These are phyloP conservation scores for Eunapius fragilis DNA, from an alignment of 37 sponge, comb jelly and placozoan genomes.

Conservation along the genomic window DNA sequence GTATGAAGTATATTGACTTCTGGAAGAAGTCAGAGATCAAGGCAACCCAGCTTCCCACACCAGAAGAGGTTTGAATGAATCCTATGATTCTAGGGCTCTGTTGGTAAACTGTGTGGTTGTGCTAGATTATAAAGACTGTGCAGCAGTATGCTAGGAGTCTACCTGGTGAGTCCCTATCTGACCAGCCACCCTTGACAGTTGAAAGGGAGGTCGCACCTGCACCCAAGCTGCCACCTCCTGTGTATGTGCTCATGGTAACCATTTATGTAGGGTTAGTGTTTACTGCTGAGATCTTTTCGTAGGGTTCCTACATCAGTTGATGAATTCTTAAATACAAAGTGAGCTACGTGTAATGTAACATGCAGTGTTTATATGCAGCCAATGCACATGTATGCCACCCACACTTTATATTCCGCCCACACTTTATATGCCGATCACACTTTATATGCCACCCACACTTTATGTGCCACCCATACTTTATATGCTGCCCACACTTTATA, in stretches of 20 bases:
- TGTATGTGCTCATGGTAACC: not conserved
- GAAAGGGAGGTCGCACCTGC: not conserved
- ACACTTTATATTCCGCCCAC: no score
- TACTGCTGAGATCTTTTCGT: not conserved
- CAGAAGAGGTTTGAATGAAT: not conserved
- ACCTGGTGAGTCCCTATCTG: not conserved
- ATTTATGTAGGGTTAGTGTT: not conserved
- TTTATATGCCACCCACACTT: no score
- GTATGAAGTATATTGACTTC: not conserved
- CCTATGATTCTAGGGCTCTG: not conserved
- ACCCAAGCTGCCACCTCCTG: not conserved
- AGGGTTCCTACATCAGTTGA: not conserved
- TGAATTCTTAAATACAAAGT: not conserved
- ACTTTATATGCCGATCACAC: no score
- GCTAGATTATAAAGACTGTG: not conserved
- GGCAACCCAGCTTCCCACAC: not conserved
- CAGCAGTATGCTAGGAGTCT: not conserved
- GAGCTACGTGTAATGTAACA: not conserved
- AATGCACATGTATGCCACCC: no score
- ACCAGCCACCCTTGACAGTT: not conserved
- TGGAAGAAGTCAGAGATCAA: slow-evolving; percentile 6
- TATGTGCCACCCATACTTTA: no score
- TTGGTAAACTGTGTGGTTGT: not conserved
- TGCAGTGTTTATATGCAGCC: no score
- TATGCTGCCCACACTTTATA: no score